Percentiles rank a stretch among this genome's conserved stretches.
Conservation (phyloP, 2,888 invertebrate species). For the Nezara viridula region DNA sequence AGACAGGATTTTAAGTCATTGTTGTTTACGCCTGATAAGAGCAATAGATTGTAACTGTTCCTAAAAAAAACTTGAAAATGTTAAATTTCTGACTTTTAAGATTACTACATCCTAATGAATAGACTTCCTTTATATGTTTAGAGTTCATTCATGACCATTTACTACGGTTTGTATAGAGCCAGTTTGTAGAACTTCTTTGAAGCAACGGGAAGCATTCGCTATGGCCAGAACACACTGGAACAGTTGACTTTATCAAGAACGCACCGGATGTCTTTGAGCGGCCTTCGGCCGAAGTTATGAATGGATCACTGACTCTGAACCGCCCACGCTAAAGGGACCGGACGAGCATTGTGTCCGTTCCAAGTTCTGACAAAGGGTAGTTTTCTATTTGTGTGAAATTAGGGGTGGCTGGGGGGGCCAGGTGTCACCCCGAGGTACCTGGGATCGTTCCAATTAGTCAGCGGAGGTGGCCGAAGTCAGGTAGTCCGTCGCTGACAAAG, state of each 20-base stretch:
- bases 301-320: conserved; percentile 50
- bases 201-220: background rate
- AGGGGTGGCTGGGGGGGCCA: conserved; percentile 47
- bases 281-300: conserved; percentile 5
- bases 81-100: background rate
- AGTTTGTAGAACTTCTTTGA: conserved; percentile 30
- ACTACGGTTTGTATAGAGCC: background rate
- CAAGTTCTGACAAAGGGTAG: conserved; percentile 25
- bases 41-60: background rate
- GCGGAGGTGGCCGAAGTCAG: conserved; percentile 56
- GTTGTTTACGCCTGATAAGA: background rate
- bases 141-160: conserved; percentile 39
- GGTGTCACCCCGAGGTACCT: conserved; percentile 44
- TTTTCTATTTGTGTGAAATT: conserved; percentile 57
- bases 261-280: conserved; percentile 45
- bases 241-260: conserved; percentile 53
- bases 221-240: conserved; percentile 3
- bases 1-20: background rate
- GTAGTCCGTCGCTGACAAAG: conserved; percentile 47
- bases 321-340: conserved; percentile 57
- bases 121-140: background rate
- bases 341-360: conserved; percentile 51
- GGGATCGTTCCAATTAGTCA: conserved; percentile 57
- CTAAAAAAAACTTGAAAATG: background rate
- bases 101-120: background rate